Conservation (phyloP, 2,888 invertebrate genomes). For the Amorpha juglandis region DNA sequence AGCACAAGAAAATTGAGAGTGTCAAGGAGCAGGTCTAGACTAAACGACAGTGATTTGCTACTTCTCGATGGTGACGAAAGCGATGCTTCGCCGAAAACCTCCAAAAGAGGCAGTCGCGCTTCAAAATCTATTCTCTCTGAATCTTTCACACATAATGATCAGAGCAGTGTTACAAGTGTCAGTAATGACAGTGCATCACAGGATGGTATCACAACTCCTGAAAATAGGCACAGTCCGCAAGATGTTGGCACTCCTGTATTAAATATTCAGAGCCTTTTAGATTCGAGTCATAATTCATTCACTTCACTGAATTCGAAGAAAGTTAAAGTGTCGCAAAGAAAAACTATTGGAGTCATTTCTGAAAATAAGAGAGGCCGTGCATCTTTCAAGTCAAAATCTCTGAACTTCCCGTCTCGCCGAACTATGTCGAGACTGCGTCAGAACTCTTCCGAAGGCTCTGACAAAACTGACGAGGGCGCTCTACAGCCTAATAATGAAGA, state of each 20-base stretch:
- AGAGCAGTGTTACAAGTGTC: conserved; percentile 15
- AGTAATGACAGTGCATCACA: conserved; percentile 29
- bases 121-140: conserved; percentile 35
- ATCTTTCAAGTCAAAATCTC: conserved; percentile 51
- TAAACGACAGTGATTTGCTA: conserved; percentile 59
- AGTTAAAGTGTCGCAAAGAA: conserved; percentile 46
- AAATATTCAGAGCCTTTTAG: conserved; percentile 63
- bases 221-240: conserved; percentile 56
- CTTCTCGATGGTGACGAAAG: conserved; percentile 47
- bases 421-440: conserved; percentile 44
- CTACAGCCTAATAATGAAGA: conserved; percentile 46
- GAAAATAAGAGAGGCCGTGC: conserved; percentile 41
- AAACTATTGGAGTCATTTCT: conserved; percentile 53
- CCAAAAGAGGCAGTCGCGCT: conserved; percentile 41
- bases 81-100: conserved; percentile 53
- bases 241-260: conserved; percentile 67
- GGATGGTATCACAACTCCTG: conserved; percentile 60
- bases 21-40: conserved; percentile 56
- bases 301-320: conserved; percentile 38
- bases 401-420: conserved; percentile 43
- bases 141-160: conserved; percentile 28
- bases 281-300: conserved; percentile 54
- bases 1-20: conserved; percentile 54
- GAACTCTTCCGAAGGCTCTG: conserved; percentile 45
- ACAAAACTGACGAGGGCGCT: conserved; percentile 40